These are phyloP conservation scores for Trinorchestia longiramus DNA, from an alignment of 1,140 invertebrate species.

Conservation along the genomic window DNA sequence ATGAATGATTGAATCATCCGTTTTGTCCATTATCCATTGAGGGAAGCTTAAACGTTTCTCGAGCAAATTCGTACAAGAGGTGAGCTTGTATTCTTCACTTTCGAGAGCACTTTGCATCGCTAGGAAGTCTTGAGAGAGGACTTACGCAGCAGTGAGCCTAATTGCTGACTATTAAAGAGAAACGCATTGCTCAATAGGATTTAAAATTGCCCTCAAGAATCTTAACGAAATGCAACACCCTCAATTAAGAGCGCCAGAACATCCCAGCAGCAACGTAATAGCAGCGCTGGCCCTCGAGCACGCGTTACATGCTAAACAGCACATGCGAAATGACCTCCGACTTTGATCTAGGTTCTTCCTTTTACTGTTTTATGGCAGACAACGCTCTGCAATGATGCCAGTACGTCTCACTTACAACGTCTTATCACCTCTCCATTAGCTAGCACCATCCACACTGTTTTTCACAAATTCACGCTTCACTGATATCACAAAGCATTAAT, in stretches of 20 bases:
- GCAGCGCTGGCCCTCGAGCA: neutral
- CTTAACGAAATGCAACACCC: constrained; percentile 14
- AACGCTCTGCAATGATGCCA: neutral
- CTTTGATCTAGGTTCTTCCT: neutral
- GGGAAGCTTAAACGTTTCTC: constrained; percentile 31
- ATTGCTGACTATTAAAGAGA: constrained; percentile 49
- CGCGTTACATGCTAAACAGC: neutral
- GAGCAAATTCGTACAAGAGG: constrained; percentile 1
- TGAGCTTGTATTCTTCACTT: constrained; percentile 15
- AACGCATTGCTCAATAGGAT: constrained; percentile 47
- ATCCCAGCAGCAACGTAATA: neutral
- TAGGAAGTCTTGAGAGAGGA: neutral
- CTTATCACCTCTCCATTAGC: neutral
- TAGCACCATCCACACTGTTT: neutral
- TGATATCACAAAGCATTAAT: neutral
- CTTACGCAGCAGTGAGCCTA: constrained; percentile 2
- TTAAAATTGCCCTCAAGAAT: constrained; percentile 15
- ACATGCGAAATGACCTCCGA: neutral
- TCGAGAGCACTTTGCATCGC: constrained; percentile 34
- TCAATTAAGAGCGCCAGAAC: constrained; percentile 20
- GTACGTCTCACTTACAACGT: neutral
- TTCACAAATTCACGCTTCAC: neutral
- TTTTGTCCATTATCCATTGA: constrained; percentile 13
- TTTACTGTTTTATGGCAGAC: neutral
- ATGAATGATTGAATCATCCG: constrained; percentile 30